Base-by-base conservation (phyloP, 2,888 invertebrate species). In the Operophtera brumata region DNA sequence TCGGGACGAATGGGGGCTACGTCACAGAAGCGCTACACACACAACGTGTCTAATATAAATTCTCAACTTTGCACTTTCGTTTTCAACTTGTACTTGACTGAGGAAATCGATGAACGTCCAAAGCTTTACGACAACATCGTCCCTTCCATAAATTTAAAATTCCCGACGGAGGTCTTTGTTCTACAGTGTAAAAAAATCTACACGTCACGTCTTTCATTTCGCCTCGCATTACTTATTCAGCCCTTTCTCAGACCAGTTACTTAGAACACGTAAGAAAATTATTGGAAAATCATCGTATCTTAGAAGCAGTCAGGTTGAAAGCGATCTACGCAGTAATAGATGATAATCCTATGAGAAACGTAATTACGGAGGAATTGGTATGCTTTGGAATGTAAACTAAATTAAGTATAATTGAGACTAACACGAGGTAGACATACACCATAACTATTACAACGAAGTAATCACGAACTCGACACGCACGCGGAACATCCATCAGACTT, bases 1-100 rank as follows among this genome's bases (percentile, higher is more conserved):
- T 73, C 72, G 68, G 69, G n/a, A n/a, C n/a, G n/a, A n/a, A n/a
- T n/a, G n/a, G n/a, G 75, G 76, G 80, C 80, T 77, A 83, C 80
- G 78, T 76, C 74, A 70, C 78, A 79, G 47, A n/a, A 78, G 78
- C 77, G 67, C 77, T 82, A 61, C 64, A 65, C 67, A 61, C 68
- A 67, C 65, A 44, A 68, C 66, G 64, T 62, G 55, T 32, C 54
- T 53, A 65, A 71, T 69, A 64, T 70, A 62, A 67, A 69, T 69
- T 69, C 65, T 66, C 68, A 74, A 70, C 72, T 73, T 75, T 73
- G 68, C 66, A 75, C 77, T 79, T 78, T 77, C 75, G 47, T 67
- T 79, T 77, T 77, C 73, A 72, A 60, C 53, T 56, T 51, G 64
- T 43, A 51, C 53, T 53, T 54, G 49, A 46, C 51, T 49, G 50